Evolutionary conservation across 1,140 invertebrate species (phyloP).

Genomic region (Brachionus rubens): DNA sequence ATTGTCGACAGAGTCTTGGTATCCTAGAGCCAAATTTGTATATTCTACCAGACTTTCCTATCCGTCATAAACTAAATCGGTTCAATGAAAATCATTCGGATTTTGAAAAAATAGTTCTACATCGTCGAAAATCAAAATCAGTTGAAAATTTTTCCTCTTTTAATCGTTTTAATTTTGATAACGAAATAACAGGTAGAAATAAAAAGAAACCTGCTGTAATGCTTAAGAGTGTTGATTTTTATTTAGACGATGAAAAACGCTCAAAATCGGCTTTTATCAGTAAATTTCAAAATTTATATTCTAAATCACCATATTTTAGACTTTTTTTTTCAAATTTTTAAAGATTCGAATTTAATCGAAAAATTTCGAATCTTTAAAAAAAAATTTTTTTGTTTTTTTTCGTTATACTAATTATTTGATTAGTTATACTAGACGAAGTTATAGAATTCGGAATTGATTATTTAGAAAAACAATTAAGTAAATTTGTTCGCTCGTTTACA

Average conservation of each 20-base stretch:
- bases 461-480: conserved; percentile 26
- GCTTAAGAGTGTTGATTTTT: not conserved
- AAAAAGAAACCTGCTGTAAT: not conserved
- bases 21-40: conserved; percentile 28
- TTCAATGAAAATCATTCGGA: conserved; percentile 7
- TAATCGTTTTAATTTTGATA: not conserved
- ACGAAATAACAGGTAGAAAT: not conserved
- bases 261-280: conserved; percentile 28
- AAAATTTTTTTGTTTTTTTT: too few relatives aligned
- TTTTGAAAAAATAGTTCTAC: conserved; percentile 10
- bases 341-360: too few relatives aligned
- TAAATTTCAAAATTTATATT: not conserved
- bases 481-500: not conserved
- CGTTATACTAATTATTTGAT: conserved; percentile 12
- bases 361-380: too few relatives aligned
- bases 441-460: conserved; percentile 25
- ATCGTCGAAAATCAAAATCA: conserved; percentile 29
- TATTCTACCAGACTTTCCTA: conserved; percentile 19
- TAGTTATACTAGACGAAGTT: conserved; percentile 23
- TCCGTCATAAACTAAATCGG: not conserved
- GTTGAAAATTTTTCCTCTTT: conserved; percentile 8
- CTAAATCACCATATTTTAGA: not conserved
- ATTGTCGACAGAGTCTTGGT: not conserved
- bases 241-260: not conserved
- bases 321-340: not conserved